phyloP scores from a whole-genome alignment of 1,140 invertebrate genomes.

The Drosophila mauritiana region DNA sequence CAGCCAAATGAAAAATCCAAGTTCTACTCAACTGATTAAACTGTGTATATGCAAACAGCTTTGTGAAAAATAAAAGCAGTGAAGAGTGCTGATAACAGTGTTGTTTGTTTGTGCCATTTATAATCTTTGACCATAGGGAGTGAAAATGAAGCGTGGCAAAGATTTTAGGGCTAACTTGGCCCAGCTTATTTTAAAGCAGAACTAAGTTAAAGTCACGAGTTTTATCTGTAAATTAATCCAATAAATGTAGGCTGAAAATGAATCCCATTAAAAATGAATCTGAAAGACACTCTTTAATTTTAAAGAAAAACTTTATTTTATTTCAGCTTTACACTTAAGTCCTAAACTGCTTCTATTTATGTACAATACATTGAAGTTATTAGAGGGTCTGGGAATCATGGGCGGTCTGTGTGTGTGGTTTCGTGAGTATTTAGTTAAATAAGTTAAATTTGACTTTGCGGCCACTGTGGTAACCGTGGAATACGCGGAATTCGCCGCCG shows the following conservation, averaged over 20 bases:
- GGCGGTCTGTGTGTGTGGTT: constrained; percentile 26
- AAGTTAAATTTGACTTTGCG: constrained; percentile 76
- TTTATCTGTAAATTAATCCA: too few relatives aligned
- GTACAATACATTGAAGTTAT: constrained; percentile 51
- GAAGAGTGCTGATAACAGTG: background rate
- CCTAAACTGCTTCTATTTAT: constrained; percentile 54
- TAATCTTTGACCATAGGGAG: too few relatives aligned
- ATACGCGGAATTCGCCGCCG: constrained; percentile 31
- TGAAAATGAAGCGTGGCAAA: too few relatives aligned
- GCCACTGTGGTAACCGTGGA: constrained; percentile 34
- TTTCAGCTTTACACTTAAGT: constrained; percentile 48
- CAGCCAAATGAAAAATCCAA: constrained; percentile 39
- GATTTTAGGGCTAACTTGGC: too few relatives aligned
- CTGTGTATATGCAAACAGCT: constrained; percentile 23
- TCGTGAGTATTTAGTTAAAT: constrained; percentile 68
- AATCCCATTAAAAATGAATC: too few relatives aligned
- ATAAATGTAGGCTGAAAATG: background rate
- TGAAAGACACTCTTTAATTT: background rate
- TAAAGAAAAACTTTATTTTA: constrained; percentile 26
- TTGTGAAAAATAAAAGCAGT: background rate
- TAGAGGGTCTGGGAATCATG: constrained; percentile 18
- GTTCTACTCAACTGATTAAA: constrained; percentile 55
- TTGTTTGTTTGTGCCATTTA: background rate
- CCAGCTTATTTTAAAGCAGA: too few relatives aligned
- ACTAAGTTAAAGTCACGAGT: too few relatives aligned